Base-by-base conservation (phyloP, 2,888 invertebrate species). In the Rhyacophila evoluta region DNA sequence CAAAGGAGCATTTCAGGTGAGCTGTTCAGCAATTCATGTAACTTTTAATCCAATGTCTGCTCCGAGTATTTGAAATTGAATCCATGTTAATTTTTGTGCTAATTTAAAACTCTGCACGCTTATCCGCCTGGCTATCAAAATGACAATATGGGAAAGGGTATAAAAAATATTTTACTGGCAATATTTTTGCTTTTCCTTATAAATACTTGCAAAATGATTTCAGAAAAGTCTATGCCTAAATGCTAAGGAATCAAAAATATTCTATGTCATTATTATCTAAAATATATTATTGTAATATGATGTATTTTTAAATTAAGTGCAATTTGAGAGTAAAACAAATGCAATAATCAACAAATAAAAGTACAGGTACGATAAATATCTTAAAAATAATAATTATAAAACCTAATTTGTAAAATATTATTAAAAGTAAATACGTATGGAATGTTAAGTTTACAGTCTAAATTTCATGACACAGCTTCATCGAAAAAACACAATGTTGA, bases 301-400 rank as follows among this genome's bases (percentile, higher is more conserved):
- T 55, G 19, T 55, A 19, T 55, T 55, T 25, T 0, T 55, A 55
- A 55, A 19, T 55, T 55, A 25, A 10, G 55, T 55, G 55, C 55
- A 55, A 19, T 25, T 55, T 55, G 55, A 55, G 55, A 55, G 19
- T 55, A 55, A 55, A 55, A 55, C 55, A 55, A 55, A 55, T 55
- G 55, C 55, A 55, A 19, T 33, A 55, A 55, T 55, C 55, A 55
- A 55, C 55, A 55, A 55, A 55, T 55, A 55, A 55, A 55, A 55
- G 25, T 55, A 55, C 55, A 55, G 55, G 55, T 55, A 55, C 55
- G 55, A 55, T 55, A 55, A 55, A 55, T 55, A 55, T 55, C 55
- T 55, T 55, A 55, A 55, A 33, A 55, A 55, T 55, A 55, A 55
- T 55, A 55, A 8, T 55, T 2, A n/a, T 55, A 55, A 55, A 55